Conservation (phyloP, 2,113 vertebrate species). For the Nerophis lumbriciformis region DNA sequence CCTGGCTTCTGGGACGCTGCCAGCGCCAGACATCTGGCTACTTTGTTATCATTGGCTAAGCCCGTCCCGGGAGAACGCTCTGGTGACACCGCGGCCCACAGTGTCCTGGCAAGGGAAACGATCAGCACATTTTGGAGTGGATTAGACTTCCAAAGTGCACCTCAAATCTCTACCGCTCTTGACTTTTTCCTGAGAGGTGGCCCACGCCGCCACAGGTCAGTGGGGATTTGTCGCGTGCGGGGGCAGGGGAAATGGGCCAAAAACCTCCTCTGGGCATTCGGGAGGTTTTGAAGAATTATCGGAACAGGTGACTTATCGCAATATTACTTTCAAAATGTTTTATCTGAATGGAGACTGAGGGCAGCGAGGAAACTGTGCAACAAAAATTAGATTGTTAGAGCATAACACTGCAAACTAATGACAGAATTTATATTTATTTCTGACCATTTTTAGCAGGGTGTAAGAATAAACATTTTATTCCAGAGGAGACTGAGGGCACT, state of each 20-base stretch:
- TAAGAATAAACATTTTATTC: no score
- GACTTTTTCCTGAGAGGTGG: conserved; percentile 39
- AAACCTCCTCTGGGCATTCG: conserved; percentile 49
- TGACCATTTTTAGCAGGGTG: no score
- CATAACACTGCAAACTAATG: no score
- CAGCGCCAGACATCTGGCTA: conserved; percentile 99
- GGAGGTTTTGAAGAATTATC: conserved; percentile 19
- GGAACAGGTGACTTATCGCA: no score
- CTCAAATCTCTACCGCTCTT: conserved; percentile 79
- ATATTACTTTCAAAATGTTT: no score
- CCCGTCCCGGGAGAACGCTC: conserved; percentile 88
- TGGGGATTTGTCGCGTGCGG: conserved; percentile 59
- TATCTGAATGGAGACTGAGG: no score
- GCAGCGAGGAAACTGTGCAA: no score
- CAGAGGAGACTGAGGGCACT: no score
- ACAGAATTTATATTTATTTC: no score
- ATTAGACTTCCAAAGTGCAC: conserved; percentile 85
- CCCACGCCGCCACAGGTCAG: conserved; percentile 50
- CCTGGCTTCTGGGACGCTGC: conserved; percentile 91
- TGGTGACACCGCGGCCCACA: conserved; percentile 92
- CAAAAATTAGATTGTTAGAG: no score
- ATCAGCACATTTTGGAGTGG: conserved; percentile 87
- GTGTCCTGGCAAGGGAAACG: conserved; percentile 96
- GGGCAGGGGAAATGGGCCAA: conserved; percentile 33
- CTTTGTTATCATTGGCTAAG: conserved; percentile 99